Base-by-base conservation (phyloP, 2,797 vertebrate genomes). In the Artibeus jamaicensis region DNA sequence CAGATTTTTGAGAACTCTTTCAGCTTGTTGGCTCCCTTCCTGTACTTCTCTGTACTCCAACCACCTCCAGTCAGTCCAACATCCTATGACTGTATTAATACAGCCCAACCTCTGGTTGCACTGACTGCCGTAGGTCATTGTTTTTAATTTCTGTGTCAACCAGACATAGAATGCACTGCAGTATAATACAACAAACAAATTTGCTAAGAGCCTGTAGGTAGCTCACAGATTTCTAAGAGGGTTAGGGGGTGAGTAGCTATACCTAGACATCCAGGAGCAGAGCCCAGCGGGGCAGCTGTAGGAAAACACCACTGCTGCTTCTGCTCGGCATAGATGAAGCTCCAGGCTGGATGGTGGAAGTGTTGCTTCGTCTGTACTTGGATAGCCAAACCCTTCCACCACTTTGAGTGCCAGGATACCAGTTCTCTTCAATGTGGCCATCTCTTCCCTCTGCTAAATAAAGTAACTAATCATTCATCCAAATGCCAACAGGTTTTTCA, bases 141-240 rank as follows among this genome's bases (percentile, higher is more conserved):
- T 74, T 87, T 32, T 24, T 9, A 55, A 79, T 68, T n/a, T 77
- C 8, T 65, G 8, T 74, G 9, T 90, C 78, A 37, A 3, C 82
- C 44, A 79, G 50, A 32, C 26, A 32, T 34, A 71, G 34, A 76
- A 71, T 74, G 24, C 10, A 19, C 53, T 70, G 29, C 34, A 50
- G 14, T 71, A 44, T 46, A 86, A 91, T 87, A 82, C 24, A 85
- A 67, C 79, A 74, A 62, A 46, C 8, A 76, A 39, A 84, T 42
- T 7, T 26, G 2, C 26, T 57, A 53, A 55, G 42, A 55, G 16
- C 39, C 73, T 82, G 50, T 34, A 70, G 53, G 39, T 37, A 53
- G 55, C 21, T 42, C 46, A 67, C 16, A 79, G 70, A 65, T 81
- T 46, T 92, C 57, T 48, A 15, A 82, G 39, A 79, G 57, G 16